Base-by-base conservation (phyloP, 2,113 vertebrate species). In the Alces alces region DNA sequence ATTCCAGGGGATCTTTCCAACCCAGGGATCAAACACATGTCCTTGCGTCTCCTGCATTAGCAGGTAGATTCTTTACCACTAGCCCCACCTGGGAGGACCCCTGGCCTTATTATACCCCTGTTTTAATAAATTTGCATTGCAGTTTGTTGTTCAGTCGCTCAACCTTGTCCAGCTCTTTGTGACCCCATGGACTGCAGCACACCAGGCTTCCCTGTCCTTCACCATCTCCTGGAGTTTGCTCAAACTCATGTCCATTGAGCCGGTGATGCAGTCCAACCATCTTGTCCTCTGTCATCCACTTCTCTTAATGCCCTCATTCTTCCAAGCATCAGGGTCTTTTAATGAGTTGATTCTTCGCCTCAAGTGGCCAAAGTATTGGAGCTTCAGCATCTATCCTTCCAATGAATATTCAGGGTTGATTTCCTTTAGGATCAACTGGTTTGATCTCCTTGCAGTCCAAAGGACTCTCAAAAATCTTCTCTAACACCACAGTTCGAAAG, bases 221-320 rank as follows among this genome's bases (percentile, higher is more conserved):
- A 23, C 66, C 17, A 23, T 3, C 19, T 70, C 19, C 66, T 36
- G 19, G 66, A 70, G 66, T 36, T 36, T 36, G 19, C n/a, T 39
- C 33, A n/a, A 10, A 36, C 33, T 36, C n/a, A 39, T 11, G n/a
- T 70, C 19, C 19, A 3, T 36, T 36, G 66, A 36, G 9, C 19
- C 0, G 0, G n/a, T 36, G 64, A 70, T 23, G 64, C 64, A n/a
- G 21, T 70, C n/a, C n/a, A 70, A 11, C 64, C 19, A 1, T 36
- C n/a, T 70, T 19, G 21, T 70, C 8, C n/a, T 70, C 64, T 70
- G 64, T 70, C 19, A 3, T 36, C 10, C 64, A 9, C 64, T 70
- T 70, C 64, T 12, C 64, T n/a, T 70, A n/a, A 19, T 36, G 64
- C 64, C n/a, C 64, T 36, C 17, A 70, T 6, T 70, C 19, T 36